phyloP scores from a whole-genome alignment of 2,888 invertebrate species.

The Timandra comae region DNA sequence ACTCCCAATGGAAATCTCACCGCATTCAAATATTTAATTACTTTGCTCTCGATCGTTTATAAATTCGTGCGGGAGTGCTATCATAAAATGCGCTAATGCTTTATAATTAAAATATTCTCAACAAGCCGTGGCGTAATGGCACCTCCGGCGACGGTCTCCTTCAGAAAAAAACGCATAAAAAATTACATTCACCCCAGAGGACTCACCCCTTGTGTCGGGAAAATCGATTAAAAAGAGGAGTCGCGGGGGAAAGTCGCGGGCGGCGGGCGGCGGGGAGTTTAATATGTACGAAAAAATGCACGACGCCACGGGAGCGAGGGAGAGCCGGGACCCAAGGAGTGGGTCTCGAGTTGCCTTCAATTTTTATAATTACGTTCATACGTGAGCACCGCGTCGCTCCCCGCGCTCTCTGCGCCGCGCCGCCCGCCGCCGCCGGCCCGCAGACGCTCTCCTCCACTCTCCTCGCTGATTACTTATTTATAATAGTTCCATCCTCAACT shows the following conservation, averaged over 20 bases:
- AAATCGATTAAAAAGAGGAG: slow-evolving; percentile 78
- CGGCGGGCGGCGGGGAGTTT: slow-evolving; percentile 60
- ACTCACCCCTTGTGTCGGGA: slow-evolving; percentile 77
- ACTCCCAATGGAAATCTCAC: slow-evolving; percentile 73
- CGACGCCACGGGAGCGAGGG: slow-evolving; percentile 69
- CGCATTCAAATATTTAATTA: slow-evolving; percentile 77
- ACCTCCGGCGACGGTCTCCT: slow-evolving; percentile 73
- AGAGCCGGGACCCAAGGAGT: slow-evolving; percentile 55
- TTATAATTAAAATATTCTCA: slow-evolving; percentile 79
- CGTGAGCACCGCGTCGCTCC: slow-evolving; percentile 72
- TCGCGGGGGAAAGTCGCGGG: slow-evolving; percentile 60
- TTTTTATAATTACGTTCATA: slow-evolving; percentile 78
- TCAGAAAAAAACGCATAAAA: slow-evolving; percentile 76
- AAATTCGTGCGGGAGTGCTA: slow-evolving; percentile 71
- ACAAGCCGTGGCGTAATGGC: slow-evolving; percentile 78
- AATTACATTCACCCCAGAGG: slow-evolving; percentile 78
- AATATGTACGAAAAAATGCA: slow-evolving; percentile 78
- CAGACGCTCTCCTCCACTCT: slow-evolving; percentile 13
- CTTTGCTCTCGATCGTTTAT: slow-evolving; percentile 73
- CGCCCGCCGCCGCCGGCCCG: slow-evolving; percentile 18
- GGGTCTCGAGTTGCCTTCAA: slow-evolving; percentile 69
- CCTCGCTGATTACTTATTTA: slow-evolving; percentile 50
- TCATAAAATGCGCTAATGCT: slow-evolving; percentile 77
- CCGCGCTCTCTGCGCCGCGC: slow-evolving; percentile 32
- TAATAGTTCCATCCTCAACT: slow-evolving; percentile 47